Conservation (phyloP, 2,888 invertebrate genomes). For the Cerceris ruficornis region DNA sequence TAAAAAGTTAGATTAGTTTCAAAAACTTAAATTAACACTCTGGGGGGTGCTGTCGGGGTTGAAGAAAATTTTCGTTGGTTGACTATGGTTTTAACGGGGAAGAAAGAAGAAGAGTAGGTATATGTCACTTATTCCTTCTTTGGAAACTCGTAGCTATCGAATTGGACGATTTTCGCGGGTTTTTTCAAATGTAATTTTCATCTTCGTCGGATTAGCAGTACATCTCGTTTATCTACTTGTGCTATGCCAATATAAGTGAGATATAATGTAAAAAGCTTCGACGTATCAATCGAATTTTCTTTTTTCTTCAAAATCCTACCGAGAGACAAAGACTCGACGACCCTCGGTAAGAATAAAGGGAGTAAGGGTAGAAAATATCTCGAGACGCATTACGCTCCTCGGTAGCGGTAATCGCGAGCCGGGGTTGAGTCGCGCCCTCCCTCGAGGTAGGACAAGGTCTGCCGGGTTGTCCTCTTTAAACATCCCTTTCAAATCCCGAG, state of each 20-base stretch:
- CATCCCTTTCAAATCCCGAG: slow-evolving; percentile 70
- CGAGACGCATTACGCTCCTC: slow-evolving; percentile 53
- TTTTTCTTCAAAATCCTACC: slow-evolving; percentile 7
- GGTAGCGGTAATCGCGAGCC: slow-evolving; percentile 51
- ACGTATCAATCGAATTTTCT: slow-evolving; percentile 49
- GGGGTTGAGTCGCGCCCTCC: slow-evolving; percentile 24
- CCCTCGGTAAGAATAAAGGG: slow-evolving; percentile 14
- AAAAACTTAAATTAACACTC: slow-evolving; percentile 26
- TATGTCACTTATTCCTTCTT: too few species aligned
- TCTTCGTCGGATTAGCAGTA: too few species aligned
- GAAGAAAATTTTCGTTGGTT: background rate
- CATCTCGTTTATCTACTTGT: too few species aligned
- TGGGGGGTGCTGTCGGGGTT: background rate
- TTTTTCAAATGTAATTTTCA: too few species aligned
- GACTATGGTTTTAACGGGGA: background rate
- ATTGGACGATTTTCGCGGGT: too few species aligned
- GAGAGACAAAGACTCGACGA: slow-evolving; percentile 10
- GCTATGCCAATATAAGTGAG: background rate
- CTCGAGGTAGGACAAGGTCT: slow-evolving; percentile 37
- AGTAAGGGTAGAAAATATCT: slow-evolving; percentile 33
- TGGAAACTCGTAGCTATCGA: too few species aligned
- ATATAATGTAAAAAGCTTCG: background rate
- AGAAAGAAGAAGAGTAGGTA: background rate
- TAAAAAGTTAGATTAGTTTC: slow-evolving; percentile 55
- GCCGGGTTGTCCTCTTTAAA: slow-evolving; percentile 69